Evolutionary conservation across 2,888 invertebrate species (phyloP), one percentile per base, ranked within the genome.

Genomic region (Rhagonycha lutea): DNA sequence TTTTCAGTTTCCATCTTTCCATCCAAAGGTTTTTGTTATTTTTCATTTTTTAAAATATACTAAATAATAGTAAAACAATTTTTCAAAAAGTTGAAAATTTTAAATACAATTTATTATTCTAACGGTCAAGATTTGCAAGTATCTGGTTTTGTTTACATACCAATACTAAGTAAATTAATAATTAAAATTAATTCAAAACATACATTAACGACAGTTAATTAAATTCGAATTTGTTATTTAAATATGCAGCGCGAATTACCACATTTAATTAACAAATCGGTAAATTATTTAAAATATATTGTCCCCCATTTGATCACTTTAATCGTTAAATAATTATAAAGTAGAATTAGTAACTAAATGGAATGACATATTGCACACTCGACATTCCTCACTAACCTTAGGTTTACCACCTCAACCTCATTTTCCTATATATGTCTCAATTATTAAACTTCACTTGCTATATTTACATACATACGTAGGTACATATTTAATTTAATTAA

Each of bases 401-500:
- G 73, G 69, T 62, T 73, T 69, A 73, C 73, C 69, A 68, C 73
- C 68, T 18, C 14, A 69, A 73, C 73, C 73, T 68, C 73, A 47
- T 63, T 69, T 63, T 73, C 68, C 73, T 26, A 73, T 69, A 73
- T 69, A 73, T 69, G 73, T 73, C 69, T 73, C 73, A 73, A 69
- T 73, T 73, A 73, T 73, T 69, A 61, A 73, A 73, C 68, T 68
- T 69, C 63, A 63, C 68, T 62, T 18, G 62, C 63, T 63, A 69
- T 69, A 68, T 73, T 62, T 69, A 18, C 68, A 60, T 47, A 32
- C 68, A 60, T 18, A 14, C 28, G 65, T n/a, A n/a, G n/a, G n/a
- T 47, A 61, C 63, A 32, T 68, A 65, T 65, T 65, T 65, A 26
- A 23, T 65, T 24, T 26, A 65, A 65, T 65, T 65, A 65, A 65